Conservation (phyloP, 2,888 invertebrate genomes). For the Phoronis australis region DNA sequence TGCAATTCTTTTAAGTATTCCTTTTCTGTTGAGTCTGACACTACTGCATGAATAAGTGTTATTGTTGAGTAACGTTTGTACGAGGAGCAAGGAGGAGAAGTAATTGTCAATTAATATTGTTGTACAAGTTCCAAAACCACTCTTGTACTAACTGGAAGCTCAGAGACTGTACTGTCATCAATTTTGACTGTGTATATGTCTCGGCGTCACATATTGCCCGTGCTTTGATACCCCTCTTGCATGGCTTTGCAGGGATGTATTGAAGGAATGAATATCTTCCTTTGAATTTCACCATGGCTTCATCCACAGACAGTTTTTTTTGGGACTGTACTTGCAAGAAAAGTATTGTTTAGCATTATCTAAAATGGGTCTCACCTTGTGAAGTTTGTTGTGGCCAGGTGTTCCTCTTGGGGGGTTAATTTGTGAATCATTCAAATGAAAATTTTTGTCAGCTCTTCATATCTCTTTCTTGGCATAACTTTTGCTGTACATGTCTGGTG, state of each 20-base stretch:
- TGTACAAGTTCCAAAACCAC: conserved; percentile 3
- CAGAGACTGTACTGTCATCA: not conserved
- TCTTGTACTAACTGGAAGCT: not conserved
- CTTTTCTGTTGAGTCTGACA: not conserved
- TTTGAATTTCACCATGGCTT: conserved; percentile 1
- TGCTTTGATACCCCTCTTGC: conserved; percentile 1
- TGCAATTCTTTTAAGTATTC: not conserved
- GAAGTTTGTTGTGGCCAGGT: not conserved
- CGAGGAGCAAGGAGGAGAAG: not conserved
- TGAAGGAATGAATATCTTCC: not conserved
- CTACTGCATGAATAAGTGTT: not conserved
- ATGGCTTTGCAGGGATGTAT: conserved; percentile 1
- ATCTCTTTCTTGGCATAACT: conserved; percentile 1
- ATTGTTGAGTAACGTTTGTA: not conserved
- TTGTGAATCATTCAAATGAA: not conserved
- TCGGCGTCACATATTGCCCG: not conserved
- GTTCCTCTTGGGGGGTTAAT: not conserved
- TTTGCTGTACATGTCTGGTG: not conserved
- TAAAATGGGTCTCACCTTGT: not conserved
- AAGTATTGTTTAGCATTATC: not conserved
- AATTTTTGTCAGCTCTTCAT: not conserved
- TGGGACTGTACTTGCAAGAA: not conserved
- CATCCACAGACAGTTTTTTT: not conserved
- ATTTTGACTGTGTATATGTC: conserved; percentile 1
- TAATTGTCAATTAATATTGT: conserved; percentile 1